Conservation (phyloP, 64 coral and sea anemone genomes). For the Trachythela sp. region DNA sequence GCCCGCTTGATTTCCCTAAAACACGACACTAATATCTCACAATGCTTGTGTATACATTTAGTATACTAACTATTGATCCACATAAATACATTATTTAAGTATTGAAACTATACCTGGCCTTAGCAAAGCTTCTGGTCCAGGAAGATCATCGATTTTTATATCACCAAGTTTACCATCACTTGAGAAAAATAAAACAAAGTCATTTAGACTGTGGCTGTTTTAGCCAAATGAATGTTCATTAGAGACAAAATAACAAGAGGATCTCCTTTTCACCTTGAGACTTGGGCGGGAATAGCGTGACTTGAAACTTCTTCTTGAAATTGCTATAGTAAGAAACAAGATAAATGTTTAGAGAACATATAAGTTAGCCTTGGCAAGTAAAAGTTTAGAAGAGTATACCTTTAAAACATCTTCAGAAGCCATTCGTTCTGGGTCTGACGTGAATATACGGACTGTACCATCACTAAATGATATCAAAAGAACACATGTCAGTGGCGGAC, state of each 20-base stretch:
- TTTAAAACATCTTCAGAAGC: constrained; percentile 39
- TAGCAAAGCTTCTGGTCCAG: constrained; percentile 89
- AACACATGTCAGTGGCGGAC: neutral
- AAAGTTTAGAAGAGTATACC: neutral
- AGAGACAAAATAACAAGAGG: neutral
- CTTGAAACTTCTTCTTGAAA: constrained; percentile 97
- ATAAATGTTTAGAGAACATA: too few relatives aligned
- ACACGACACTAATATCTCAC: neutral
- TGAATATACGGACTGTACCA: constrained; percentile 49
- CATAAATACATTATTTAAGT: too few relatives aligned
- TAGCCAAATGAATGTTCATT: neutral
- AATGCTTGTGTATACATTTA: neutral
- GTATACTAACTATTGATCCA: neutral
- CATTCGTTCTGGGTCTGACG: constrained; percentile 29
- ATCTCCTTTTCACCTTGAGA: constrained; percentile 39
- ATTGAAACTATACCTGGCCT: constrained; percentile 62
- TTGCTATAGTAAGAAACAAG: constrained; percentile 40
- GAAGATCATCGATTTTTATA: constrained; percentile 84
- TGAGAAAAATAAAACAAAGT: neutral
- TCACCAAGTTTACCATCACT: constrained; percentile 83
- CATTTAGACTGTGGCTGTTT: neutral
- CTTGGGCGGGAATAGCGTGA: constrained; percentile 86
- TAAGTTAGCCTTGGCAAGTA: too few relatives aligned
- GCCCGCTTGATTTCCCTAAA: constrained; percentile 79
- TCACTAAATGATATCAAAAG: constrained; percentile 20